Conservation (phyloP, 2,797 vertebrate genomes). For the Propithecus deckenii region DNA sequence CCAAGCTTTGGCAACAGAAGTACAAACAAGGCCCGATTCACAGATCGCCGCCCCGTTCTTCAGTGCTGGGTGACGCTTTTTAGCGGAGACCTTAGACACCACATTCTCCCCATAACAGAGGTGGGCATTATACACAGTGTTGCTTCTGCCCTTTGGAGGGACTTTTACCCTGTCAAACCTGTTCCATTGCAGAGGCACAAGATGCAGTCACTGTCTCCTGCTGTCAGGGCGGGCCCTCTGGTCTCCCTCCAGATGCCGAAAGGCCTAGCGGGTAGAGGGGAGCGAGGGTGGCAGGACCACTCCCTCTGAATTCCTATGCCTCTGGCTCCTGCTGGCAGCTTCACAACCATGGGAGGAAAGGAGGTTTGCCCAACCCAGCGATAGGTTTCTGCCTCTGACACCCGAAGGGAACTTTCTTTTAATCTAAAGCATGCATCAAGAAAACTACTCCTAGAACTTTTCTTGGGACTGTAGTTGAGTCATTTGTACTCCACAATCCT, state of each 20-base stretch:
- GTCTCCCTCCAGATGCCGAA: not conserved
- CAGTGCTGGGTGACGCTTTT: not conserved
- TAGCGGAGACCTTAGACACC: not conserved
- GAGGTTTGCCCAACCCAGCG: not conserved
- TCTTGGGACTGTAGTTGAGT: not conserved
- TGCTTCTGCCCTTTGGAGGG: not conserved
- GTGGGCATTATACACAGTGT: not conserved
- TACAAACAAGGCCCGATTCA: not conserved
- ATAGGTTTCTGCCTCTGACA: not conserved
- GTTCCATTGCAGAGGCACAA: not conserved
- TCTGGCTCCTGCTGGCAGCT: slow-evolving; percentile 15
- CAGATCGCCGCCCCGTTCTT: not conserved
- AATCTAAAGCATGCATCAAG: not conserved
- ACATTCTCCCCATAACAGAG: not conserved
- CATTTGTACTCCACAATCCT: not conserved
- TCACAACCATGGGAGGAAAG: not conserved
- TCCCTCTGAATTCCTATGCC: slow-evolving; percentile 23
- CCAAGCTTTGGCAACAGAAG: not conserved
- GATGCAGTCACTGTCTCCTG: not conserved
- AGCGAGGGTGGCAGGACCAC: not conserved
- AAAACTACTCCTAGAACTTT: not conserved
- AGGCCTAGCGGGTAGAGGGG: not conserved
- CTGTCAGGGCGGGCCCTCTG: not conserved
- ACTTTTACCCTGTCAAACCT: not conserved
- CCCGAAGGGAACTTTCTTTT: not conserved